Base-by-base conservation (phyloP, 2,888 invertebrate species). In the Galerucella pusilla region DNA sequence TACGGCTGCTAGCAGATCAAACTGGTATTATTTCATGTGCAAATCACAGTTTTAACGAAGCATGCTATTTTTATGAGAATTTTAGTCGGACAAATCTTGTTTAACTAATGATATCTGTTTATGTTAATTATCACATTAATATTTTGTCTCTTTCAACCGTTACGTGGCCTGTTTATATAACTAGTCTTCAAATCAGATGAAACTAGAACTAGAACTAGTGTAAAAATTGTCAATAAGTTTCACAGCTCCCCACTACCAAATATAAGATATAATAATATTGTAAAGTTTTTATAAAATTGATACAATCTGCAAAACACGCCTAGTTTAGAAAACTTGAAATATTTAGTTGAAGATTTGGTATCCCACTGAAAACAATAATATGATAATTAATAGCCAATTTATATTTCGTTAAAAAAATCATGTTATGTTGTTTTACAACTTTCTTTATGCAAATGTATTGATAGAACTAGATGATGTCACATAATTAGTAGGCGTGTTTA, bases 361-460 rank as follows among this genome's bases (percentile, higher is more conserved):
- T 42, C 35, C 14, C 42, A 7, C 35, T 63, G 6, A 35, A 63
- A 63, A 63, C 60, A 63, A 63, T 63, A 35, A n/a, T 35, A 63
- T 20, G 20, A 20, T 35, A 63, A 63, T 63, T 63, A 63, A 63
- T 14, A 63, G 12, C 46, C 42, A 64, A 46, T 46, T 45, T 46
- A 64, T 16, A 46, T 20, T 20, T 64, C 11, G 20, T 11, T 16
- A n/a, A 64, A 45, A 16, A 64, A 46, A 11, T 64, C 12, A 20
- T 64, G 42, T 46, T 28, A 64, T 7, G 46, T 11, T 20, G 16
- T 64, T 42, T 64, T 46, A 46, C 64, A 16, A 45, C 64, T 64
- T 64, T 64, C 64, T 64, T 64, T 46, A 64, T 64, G 46, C 45
- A 16, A 64, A 64, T 64, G 16, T 11, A 46, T 14, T 5, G 9